Evolutionary conservation across 2,113 vertebrate genomes (phyloP).

Genomic region (Oostethus manadensis): DNA sequence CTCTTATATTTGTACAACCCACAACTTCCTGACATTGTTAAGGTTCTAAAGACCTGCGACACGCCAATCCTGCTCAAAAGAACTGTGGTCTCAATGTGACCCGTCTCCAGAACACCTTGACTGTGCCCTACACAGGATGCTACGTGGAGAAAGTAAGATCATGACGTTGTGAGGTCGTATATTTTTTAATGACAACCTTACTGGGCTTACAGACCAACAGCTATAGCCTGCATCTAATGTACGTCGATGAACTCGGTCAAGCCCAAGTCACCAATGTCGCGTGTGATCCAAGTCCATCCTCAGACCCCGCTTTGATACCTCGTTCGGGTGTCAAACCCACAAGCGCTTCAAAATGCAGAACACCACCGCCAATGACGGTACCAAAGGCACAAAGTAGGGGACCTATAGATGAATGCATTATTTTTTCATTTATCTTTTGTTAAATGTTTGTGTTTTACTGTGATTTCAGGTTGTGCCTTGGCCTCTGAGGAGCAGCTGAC

Average conservation of each 20-base stretch:
- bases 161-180: background rate
- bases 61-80: constrained; percentile 3
- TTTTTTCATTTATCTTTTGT: background rate
- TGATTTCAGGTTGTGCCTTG: constrained; percentile 52
- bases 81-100: constrained; percentile 49
- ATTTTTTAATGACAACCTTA: background rate
- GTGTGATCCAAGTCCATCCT: constrained; percentile 21
- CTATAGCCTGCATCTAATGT: constrained; percentile 49
- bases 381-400: constrained; percentile 13
- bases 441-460: background rate
- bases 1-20: no score
- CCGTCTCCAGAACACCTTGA: constrained; percentile 11
- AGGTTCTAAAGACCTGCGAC: constrained; percentile 24
- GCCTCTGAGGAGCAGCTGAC: constrained; percentile 21
- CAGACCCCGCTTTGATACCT: background rate
- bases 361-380: background rate
- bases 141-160: constrained; percentile 42
- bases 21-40: background rate
- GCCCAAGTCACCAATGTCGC: constrained; percentile 13
- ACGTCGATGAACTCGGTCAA: constrained; percentile 8
- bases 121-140: constrained; percentile 54
- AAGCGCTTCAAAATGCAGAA: background rate
- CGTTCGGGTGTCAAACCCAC: background rate
- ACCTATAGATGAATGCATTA: background rate
- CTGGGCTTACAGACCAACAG: constrained; percentile 19